phyloP scores from a whole-genome alignment of 23 tunicate species.

The Trididemnum nubilum region DNA sequence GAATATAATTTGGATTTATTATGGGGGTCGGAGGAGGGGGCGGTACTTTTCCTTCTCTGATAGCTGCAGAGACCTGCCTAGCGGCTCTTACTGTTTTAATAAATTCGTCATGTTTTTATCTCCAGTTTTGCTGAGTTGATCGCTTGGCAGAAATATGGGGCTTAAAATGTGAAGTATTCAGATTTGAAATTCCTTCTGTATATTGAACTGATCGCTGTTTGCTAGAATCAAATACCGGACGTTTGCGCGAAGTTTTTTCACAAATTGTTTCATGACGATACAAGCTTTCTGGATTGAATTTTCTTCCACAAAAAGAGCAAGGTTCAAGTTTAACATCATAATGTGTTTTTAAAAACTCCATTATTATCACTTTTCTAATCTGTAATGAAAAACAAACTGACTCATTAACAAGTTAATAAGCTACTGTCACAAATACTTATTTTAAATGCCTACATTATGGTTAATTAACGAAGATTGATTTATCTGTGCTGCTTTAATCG shows the following conservation, averaged over 20 bases:
- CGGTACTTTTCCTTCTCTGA: conserved; percentile 42
- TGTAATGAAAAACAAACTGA: too few species aligned
- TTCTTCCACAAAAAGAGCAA: conserved; percentile 74
- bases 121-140: conserved; percentile 30
- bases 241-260: conserved; percentile 50
- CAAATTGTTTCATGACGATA: conserved; percentile 63
- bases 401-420: too few species aligned
- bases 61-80: conserved; percentile 59
- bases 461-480: too few species aligned
- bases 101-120: conserved; percentile 71
- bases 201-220: conserved; percentile 39
- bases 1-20: conserved; percentile 67
- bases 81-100: conserved; percentile 72
- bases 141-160: background rate
- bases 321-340: conserved; percentile 37
- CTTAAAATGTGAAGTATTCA: background rate
- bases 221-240: conserved; percentile 80
- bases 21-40: conserved; percentile 76
- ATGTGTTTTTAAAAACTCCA: conserved; percentile 32
- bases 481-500: too few species aligned
- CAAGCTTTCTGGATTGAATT: conserved; percentile 51
- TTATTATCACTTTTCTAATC: too few species aligned
- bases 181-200: background rate
- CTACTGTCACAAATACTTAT: too few species aligned
- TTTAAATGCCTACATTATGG: too few species aligned